Percentiles rank a stretch among this genome's conserved stretches.
phyloP scores from a whole-genome alignment of 2,113 vertebrate species.

The Cyprinodon variegatus region DNA sequence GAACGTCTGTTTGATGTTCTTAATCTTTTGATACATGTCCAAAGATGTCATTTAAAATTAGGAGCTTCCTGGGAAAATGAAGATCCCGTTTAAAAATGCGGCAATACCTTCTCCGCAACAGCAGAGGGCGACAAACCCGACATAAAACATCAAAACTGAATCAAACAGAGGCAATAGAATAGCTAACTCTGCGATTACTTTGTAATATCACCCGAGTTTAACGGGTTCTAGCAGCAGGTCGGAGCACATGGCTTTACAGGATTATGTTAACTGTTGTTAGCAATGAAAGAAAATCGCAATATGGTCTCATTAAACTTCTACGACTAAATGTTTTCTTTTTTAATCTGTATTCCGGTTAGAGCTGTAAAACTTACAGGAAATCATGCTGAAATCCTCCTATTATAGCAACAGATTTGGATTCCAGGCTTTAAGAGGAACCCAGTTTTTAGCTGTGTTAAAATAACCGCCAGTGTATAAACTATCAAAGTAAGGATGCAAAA shows the following conservation, averaged over 20 bases:
- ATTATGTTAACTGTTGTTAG: too few relatives aligned
- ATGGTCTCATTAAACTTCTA: too few relatives aligned
- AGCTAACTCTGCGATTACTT: too few relatives aligned
- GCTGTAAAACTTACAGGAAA: background rate
- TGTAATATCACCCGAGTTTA: too few relatives aligned
- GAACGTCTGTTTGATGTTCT: background rate
- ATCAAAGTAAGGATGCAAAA: slow-evolving; percentile 18
- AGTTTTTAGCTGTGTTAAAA: slow-evolving; percentile 31
- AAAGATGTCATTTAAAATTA: background rate
- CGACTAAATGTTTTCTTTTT: background rate
- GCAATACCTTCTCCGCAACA: background rate
- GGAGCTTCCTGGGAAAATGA: background rate
- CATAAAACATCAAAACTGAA: background rate
- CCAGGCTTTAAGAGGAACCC: slow-evolving; percentile 10
- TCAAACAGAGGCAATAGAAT: background rate
- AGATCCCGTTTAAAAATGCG: background rate
- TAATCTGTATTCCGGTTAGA: background rate
- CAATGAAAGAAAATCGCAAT: too few relatives aligned
- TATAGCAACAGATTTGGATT: slow-evolving; percentile 16
- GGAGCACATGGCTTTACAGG: too few relatives aligned
- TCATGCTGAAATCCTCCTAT: slow-evolving; percentile 48
- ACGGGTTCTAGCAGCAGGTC: too few relatives aligned
- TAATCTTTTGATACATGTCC: background rate
- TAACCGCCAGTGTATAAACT: slow-evolving; percentile 33
- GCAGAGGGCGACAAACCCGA: background rate